Percentiles rank a stretch among this genome's conserved stretches.
Evolutionary conservation across 2,797 vertebrate genomes (phyloP).

Genomic region (Falco concolor): DNA sequence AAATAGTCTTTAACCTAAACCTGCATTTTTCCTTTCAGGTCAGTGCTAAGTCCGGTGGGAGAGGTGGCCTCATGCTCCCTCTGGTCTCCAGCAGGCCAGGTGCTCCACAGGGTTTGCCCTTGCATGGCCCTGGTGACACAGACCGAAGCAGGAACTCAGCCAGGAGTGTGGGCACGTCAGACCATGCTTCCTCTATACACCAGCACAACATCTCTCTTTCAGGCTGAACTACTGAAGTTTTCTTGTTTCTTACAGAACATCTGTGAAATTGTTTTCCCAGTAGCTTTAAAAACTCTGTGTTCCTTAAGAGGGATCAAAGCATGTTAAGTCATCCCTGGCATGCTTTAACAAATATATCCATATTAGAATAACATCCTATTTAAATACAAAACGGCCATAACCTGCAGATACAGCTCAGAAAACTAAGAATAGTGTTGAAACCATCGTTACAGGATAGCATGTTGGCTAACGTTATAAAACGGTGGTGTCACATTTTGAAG

Average conservation of each 20-base stretch:
- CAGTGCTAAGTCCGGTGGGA: neutral
- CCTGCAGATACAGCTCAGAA: neutral
- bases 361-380: neutral
- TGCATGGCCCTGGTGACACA: neutral
- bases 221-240: neutral
- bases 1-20: neutral
- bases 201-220: neutral
- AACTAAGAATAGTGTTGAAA: neutral
- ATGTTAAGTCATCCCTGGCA: neutral
- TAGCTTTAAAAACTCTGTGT: neutral
- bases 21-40: neutral
- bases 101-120: neutral
- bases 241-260: neutral
- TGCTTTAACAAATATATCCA: neutral
- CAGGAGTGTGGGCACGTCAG: rapidly evolving
- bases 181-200: rapidly evolving
- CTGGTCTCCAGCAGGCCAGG: neutral
- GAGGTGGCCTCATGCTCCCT: rapidly evolving
- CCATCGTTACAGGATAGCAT: rapidly evolving
- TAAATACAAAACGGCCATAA: neutral
- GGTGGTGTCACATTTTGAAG: neutral
- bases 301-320: neutral
- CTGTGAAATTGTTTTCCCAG: neutral
- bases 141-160: neutral
- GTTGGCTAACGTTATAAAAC: neutral